These are phyloP conservation scores for Noctua janthina DNA, from an alignment of 2,888 invertebrate genomes.

Conservation along the genomic window DNA sequence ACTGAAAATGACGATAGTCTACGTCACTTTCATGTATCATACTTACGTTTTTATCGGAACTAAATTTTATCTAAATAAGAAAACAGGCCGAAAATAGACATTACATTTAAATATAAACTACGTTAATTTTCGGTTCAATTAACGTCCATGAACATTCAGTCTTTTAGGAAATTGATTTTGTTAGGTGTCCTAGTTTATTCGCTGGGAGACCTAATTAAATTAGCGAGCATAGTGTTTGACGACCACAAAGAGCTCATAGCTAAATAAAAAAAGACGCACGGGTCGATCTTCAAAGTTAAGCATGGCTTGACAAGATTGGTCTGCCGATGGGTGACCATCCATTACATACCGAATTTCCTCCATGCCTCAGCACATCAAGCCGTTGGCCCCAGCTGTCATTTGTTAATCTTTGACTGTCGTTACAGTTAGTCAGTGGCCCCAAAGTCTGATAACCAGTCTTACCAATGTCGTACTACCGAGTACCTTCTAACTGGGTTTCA, in stretches of 20 bases:
- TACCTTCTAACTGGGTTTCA: not conserved
- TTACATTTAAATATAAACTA: too few relatives aligned
- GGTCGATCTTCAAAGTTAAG: not conserved
- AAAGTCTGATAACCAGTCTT: not conserved
- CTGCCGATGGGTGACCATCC: not conserved
- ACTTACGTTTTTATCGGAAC: not conserved
- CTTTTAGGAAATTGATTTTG: slow-evolving; percentile 61
- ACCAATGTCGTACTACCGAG: too few relatives aligned
- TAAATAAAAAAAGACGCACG: not conserved
- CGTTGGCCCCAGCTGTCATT: not conserved
- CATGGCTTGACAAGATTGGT: not conserved
- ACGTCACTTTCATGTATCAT: too few relatives aligned
- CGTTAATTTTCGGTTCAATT: slow-evolving; percentile 54
- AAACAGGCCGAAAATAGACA: too few relatives aligned
- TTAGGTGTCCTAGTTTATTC: not conserved
- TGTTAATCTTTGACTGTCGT: not conserved
- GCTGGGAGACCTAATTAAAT: not conserved
- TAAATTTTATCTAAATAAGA: not conserved
- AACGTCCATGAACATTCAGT: slow-evolving; percentile 66
- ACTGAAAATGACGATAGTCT: too few relatives aligned
- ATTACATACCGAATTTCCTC: too few relatives aligned
- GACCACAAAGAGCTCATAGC: not conserved
- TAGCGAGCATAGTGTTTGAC: not conserved
- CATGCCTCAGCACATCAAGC: not conserved
- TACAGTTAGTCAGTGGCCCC: not conserved